Base-by-base conservation (phyloP, 2,888 invertebrate species). In the Abscondita cerata region DNA sequence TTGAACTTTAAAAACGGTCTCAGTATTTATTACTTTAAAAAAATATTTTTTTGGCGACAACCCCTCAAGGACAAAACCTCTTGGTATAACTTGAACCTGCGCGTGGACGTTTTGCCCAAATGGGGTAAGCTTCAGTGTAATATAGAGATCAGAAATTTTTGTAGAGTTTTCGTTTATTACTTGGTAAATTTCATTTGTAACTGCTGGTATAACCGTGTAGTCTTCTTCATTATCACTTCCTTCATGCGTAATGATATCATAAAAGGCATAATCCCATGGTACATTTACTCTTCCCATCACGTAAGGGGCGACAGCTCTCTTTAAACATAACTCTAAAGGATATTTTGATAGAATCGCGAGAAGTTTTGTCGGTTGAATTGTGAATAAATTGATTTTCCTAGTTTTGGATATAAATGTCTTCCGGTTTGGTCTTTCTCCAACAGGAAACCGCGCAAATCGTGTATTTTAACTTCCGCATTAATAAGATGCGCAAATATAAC, bases 341-440 rank as follows among this genome's bases (percentile, higher is more conserved):
- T 81, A 82, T 51, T 79, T 80, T 38, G 78, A 79, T 3, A 86
- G 72, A 25, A 78, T 80, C 66, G 79, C 74, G 0, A 83, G 74
- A 11, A 86, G 73, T 1, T 81, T 81, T 38, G 83, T 81, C 2
- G 84, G 80, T 52, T n/a, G 80, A 82, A 16, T 81, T 81, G 4
- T 84, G 79, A 86, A 86, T 13, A 86, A 69, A 70, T 82, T 0
- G 86, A 85, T 80, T 84, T 85, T 5, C 77, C 86, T 79, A 60
- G 81, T 75, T 82, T 83, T 74, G 74, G 84, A 75, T 48, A 73
- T 75, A 75, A 81, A 75, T 47, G 80, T 8, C 56, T 2, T 6
- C 6, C 25, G 4, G 25, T 25, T 25, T 25, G 2, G n/a, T n/a
- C n/a, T n/a, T n/a, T n/a, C n/a, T n/a, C n/a, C 6, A 25, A 2